Base-by-base conservation (phyloP, 2,113 vertebrate species). In the Phyllostomus hastatus region DNA sequence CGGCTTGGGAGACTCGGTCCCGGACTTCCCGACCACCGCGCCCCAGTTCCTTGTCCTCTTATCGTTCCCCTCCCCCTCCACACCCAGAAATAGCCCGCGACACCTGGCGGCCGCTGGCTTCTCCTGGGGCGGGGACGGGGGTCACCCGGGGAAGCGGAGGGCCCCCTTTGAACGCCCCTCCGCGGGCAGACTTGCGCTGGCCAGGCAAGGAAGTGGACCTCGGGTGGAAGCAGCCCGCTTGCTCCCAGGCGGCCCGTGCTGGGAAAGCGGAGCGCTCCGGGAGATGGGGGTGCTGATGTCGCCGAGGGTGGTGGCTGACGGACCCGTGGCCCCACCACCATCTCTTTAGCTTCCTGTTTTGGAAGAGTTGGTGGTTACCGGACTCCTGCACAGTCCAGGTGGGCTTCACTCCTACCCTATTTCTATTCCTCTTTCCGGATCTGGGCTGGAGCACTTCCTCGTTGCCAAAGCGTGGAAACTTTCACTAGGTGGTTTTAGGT, bases 31-130 rank as follows among this genome's bases (percentile, higher is more conserved):
- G 66, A 95, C 70, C 91, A 69, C 72, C 64, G 85, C 90, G 95
- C 96, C 97, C 96, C 97, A 96, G 93, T 97, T 98, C 95, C 57
- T 86, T 93, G 96, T 95, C 87, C 94, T 93, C 92, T 96, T 90
- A 95, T 61, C 38, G 67, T 69, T 93, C 97, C 97, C 97, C 52
- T 98, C 97, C 97, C 97, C 97, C 97, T 97, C 97, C 95, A 97
- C 91, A 91, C 96, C 97, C 97, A 98, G 97, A 98, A 98, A 98
- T 98, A 98, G 97, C 97, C 94, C 1, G 76, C 66, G 82, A 97
- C 97, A 81, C 91, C 88, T 33, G 90, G 88, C 96, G 57, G 96
- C 95, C 12, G 52, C 81, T 0, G 38, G 67, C 90, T 82, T 80
- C 82, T 35, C 35, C 33, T 9, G 52, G 17, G 20, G 87, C 79